Evolutionary conservation across 2,888 invertebrate genomes (phyloP), one percentile per base, ranked within the genome.

Genomic region (Phorcus lineatus): DNA sequence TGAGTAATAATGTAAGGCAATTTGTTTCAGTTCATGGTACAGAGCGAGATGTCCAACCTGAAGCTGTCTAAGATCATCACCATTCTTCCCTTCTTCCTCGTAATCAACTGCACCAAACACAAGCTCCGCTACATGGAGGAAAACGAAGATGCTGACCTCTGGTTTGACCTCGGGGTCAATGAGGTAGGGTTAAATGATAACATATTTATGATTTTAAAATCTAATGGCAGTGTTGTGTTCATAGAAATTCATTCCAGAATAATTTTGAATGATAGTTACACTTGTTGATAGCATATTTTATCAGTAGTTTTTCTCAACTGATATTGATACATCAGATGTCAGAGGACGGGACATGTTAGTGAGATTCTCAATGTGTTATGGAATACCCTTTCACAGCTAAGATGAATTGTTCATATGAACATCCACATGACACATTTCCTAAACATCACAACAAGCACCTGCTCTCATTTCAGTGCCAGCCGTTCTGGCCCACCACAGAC

Each of bases 401-500:
- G n/a, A n/a, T n/a, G n/a, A n/a, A n/a, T n/a, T n/a, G n/a, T n/a
- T n/a, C n/a, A n/a, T n/a, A n/a, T n/a, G n/a, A n/a, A n/a, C n/a
- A n/a, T n/a, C n/a, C n/a, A n/a, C n/a, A n/a, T n/a, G n/a, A n/a
- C n/a, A 47, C 47, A 6, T 13, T 1, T 47, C 11, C 1, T 6
- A 13, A 47, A 47, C 47, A 6, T 11, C 47, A 6, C 11, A 11
- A 47, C 47, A 47, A 47, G 47, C 13, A 47, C 13, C 47, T 47
- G 47, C 13, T 47, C 47, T 47, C 13, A 40, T 83, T 81, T 47
- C 88, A 94, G 94, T 94, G 93, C 87, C 93, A 95, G 19, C 95
- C 96, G 9, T 97, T 96, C 93, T 97, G 96, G 96, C 97, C 97
- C 0, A 96, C 96, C 88, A 96, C 96, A 0, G 95, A 96, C 83